Evolutionary conservation across 2,888 invertebrate genomes (phyloP).

Genomic region (Pseudococcus longispinus): DNA sequence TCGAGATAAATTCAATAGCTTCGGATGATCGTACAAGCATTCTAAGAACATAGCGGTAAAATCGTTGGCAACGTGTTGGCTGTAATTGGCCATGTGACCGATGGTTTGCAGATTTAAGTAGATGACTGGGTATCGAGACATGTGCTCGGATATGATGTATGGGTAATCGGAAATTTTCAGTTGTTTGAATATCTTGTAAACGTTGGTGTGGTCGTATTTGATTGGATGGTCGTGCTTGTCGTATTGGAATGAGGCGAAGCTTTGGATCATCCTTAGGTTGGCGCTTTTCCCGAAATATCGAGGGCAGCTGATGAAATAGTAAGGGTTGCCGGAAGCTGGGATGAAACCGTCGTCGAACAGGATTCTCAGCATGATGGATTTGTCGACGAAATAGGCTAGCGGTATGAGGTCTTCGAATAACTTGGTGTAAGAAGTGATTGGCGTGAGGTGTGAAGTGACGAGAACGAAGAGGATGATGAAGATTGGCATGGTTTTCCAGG

Average conservation of each 20-base stretch:
- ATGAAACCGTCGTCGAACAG: background rate
- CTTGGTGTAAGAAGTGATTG: background rate
- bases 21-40: background rate
- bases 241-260: background rate
- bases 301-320: slow-evolving; percentile 8
- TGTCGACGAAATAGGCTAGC: background rate
- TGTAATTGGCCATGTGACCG: background rate
- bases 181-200: background rate
- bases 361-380: background rate
- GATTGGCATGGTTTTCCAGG: background rate
- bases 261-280: background rate
- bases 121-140: slow-evolving; percentile 8
- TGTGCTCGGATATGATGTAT: background rate
- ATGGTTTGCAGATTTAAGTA: background rate
- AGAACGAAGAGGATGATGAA: background rate
- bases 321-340: background rate
- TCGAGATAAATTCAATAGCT: background rate
- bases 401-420: background rate
- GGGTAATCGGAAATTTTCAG: background rate
- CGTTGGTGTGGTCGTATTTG: background rate
- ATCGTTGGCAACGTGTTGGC: background rate
- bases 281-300: background rate
- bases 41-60: background rate
- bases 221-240: background rate
- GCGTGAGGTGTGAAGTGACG: background rate